These are phyloP conservation scores for Sarcophaga subvicina DNA, from an alignment of 2,888 invertebrate genomes.

Conservation along the genomic window DNA sequence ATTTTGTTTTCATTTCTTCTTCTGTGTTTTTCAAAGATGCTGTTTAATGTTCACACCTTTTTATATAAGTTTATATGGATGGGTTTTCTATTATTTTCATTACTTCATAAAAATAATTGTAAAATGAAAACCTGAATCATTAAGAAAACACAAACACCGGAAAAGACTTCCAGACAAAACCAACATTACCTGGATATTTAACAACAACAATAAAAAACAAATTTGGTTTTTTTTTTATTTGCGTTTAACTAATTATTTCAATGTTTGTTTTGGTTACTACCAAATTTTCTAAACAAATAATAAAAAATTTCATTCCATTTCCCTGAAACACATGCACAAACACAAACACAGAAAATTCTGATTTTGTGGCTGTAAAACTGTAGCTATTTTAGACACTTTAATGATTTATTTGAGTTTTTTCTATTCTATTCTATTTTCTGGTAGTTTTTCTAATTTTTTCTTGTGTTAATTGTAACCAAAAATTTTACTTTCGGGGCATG, in stretches of 20 bases:
- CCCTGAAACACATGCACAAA: neutral
- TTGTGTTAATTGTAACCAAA: too few species aligned
- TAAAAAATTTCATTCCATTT: slow-evolving; percentile 11
- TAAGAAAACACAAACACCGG: neutral
- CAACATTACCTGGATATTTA: neutral
- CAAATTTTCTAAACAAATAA: slow-evolving; percentile 50
- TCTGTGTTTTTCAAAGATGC: neutral
- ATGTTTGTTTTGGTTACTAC: slow-evolving; percentile 56
- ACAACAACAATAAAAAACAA: slow-evolving; percentile 13
- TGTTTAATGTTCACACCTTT: slow-evolving; percentile 67
- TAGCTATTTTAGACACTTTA: neutral
- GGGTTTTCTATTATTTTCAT: slow-evolving; percentile 1
- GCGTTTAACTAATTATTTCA: slow-evolving; percentile 52
- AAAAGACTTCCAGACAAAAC: neutral
- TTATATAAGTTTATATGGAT: neutral
- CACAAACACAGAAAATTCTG: neutral
- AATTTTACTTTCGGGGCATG: too few species aligned
- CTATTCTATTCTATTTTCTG: neutral
- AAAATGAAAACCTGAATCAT: neutral
- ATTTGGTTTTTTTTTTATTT: neutral
- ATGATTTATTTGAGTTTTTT: slow-evolving; percentile 12
- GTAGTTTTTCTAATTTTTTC: too few species aligned
- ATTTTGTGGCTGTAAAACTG: neutral
- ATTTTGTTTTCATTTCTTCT: neutral
- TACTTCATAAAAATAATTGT: neutral